Evolutionary conservation across 2,888 invertebrate species (phyloP).

Genomic region (Cordilura impudica): DNA sequence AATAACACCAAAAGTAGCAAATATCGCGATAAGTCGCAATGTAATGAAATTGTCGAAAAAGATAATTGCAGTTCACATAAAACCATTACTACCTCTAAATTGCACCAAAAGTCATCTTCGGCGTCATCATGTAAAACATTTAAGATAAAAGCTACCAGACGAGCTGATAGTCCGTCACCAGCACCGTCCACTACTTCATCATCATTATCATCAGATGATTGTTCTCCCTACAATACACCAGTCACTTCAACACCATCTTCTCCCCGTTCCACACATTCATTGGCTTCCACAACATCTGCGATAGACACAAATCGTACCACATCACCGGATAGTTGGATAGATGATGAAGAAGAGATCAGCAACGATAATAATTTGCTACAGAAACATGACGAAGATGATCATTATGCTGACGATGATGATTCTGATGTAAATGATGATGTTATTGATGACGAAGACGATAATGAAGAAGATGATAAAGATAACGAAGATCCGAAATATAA

Average conservation of each 20-base stretch:
- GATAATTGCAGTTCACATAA: conserved; percentile 46
- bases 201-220: conserved; percentile 69
- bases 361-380: background rate
- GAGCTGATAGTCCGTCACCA: conserved; percentile 59
- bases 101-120: conserved; percentile 52
- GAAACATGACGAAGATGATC: conserved; percentile 63
- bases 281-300: conserved; percentile 72
- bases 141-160: conserved; percentile 46
- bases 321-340: conserved; percentile 74
- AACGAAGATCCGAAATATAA: conserved; percentile 65
- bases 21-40: conserved; percentile 32
- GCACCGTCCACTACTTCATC: conserved; percentile 66
- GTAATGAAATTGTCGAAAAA: conserved; percentile 32
- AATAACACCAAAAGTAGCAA: conserved; percentile 64
- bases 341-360: conserved; percentile 52
- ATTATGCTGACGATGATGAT: conserved; percentile 56
- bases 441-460: conserved; percentile 60
- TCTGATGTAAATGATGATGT: conserved; percentile 59
- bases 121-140: conserved; percentile 34
- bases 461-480: conserved; percentile 64
- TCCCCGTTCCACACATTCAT: conserved; percentile 73
- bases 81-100: conserved; percentile 57
- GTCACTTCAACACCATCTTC: conserved; percentile 73
- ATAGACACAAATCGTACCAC: conserved; percentile 71
- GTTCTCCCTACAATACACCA: conserved; percentile 69